These are phyloP conservation scores for Lasioglossum baleicum DNA, from an alignment of 1,140 invertebrate species.

Conservation along the genomic window DNA sequence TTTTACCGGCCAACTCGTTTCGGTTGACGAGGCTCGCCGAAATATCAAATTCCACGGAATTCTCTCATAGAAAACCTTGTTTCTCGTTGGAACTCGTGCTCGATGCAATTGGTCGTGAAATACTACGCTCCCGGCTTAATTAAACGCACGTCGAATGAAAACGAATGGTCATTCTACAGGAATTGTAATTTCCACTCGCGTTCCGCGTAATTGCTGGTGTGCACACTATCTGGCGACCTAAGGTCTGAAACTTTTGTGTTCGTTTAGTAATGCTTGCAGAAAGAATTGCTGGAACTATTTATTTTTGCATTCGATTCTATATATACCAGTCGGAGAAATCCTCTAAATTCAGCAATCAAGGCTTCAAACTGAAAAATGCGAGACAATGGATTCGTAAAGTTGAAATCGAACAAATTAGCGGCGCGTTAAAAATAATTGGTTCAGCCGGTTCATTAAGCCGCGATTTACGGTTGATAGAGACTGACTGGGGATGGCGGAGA, in stretches of 20 bases:
- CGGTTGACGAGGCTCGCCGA: not conserved
- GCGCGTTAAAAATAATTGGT: not conserved
- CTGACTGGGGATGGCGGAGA: not conserved
- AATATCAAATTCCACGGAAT: conserved; percentile 19
- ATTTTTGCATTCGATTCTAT: too few relatives aligned
- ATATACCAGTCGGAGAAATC: not conserved
- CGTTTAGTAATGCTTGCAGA: too few relatives aligned
- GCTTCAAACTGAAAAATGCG: too few relatives aligned
- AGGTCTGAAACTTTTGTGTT: too few relatives aligned
- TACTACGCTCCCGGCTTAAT: not conserved
- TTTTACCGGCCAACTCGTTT: not conserved
- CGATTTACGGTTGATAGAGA: conserved; percentile 32
- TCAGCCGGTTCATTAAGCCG: conserved; percentile 35
- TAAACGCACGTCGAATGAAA: not conserved
- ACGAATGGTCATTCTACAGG: not conserved
- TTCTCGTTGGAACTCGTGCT: not conserved
- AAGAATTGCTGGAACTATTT: too few relatives aligned
- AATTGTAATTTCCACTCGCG: too few relatives aligned
- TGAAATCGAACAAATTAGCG: not conserved
- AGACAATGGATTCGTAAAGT: not conserved
- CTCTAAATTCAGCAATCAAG: not conserved
- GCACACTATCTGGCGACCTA: too few relatives aligned
- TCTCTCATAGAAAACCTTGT: conserved; percentile 3
- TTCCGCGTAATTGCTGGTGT: too few relatives aligned
- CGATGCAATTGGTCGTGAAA: not conserved